Percentiles rank a stretch among this genome's conserved stretches.
These are phyloP conservation scores for Antitype chi DNA, from an alignment of 2,888 invertebrate species.

Conservation along the genomic window DNA sequence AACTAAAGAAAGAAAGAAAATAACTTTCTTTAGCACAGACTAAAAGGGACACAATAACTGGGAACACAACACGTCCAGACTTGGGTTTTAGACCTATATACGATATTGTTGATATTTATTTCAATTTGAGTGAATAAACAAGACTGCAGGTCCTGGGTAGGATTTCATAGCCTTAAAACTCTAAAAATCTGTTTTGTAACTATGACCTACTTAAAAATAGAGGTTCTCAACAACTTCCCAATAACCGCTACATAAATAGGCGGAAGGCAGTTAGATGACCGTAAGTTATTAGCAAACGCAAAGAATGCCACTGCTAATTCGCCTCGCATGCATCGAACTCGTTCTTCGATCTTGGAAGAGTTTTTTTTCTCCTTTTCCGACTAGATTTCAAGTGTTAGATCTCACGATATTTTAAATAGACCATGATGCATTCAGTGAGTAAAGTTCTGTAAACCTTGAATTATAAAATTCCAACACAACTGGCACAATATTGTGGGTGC, in stretches of 20 bases:
- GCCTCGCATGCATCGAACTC: background rate
- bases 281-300: background rate
- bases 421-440: background rate
- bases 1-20: too few relatives aligned
- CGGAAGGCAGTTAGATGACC: background rate
- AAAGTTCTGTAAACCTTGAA: background rate
- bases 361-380: background rate
- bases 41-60: too few relatives aligned
- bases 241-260: background rate
- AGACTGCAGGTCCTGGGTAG: too few relatives aligned
- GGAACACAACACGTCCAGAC: too few relatives aligned
- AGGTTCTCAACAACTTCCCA: background rate
- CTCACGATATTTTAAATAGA: background rate
- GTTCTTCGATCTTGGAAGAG: background rate
- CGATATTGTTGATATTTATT: too few relatives aligned
- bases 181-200: too few relatives aligned
- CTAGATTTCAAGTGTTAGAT: background rate
- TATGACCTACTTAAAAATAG: background rate
- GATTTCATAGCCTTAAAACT: too few relatives aligned
- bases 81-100: too few relatives aligned
- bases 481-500: too few relatives aligned
- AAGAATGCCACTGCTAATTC: background rate
- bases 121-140: too few relatives aligned
- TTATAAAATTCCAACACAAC: background rate
- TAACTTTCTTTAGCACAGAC: too few relatives aligned